Base-by-base conservation (phyloP, 2,888 invertebrate genomes). In the Clivina fossor region DNA sequence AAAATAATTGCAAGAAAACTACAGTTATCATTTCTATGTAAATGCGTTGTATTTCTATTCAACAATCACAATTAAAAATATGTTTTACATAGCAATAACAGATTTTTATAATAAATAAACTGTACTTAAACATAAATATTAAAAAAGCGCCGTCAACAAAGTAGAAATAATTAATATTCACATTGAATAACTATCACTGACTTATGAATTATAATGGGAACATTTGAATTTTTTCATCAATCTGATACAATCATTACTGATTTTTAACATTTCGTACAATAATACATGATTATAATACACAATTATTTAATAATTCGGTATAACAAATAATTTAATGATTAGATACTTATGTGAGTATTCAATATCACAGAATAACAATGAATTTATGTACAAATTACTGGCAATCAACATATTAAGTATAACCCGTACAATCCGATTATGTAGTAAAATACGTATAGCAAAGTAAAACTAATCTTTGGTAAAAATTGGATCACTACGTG, bases 351-450 rank as follows among this genome's bases (percentile, higher is more conserved):
- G 28, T 49, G 40, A 49, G 49, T 49, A 40, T 49, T 49, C 38
- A 40, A 28, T 49, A 49, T 49, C 49, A 49, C 49, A 49, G 49
- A 48, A 48, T 22, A 38, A 49, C 49, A 49, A 28, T 32, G 38
- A 49, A 28, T 49, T 43, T 46, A 47, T 47, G 19, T 47, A 47
- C 47, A 49, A 38, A 49, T 49, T 49, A 40, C 11, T 11, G 9
- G 13, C 30, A 11, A 9, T 30, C 30, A 40, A 47, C 33, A 47
- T 49, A 37, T 37, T 48, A 48, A 35, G 28, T 49, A 38, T 26
- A 49, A 49, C 49, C 49, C 49, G 49, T 49, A 49, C 49, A 49
- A 28, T 49, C 49, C 49, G 49, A 49, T 33, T 11, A 33, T 26
- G 28, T 30, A 30, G 30, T 49, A 38, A 40, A 37, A 49, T 38